These are phyloP conservation scores for Benthochromis sp. DNA, from an alignment of 2,113 vertebrate species.

Conservation along the genomic window DNA sequence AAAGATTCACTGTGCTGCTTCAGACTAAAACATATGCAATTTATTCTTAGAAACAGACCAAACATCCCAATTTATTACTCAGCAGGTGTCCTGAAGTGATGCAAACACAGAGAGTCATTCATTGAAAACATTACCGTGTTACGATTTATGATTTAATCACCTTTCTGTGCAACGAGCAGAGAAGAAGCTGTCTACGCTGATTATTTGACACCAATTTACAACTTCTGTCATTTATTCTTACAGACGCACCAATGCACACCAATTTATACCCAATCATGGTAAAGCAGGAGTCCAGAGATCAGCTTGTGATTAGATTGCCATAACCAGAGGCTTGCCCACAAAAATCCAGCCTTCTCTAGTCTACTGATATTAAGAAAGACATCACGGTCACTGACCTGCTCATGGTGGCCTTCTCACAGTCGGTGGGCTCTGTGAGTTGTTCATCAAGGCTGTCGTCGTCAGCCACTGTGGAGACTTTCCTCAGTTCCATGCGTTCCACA, in stretches of 20 bases:
- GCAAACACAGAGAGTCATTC: neutral
- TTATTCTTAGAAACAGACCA: neutral
- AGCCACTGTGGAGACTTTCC: constrained; percentile 79
- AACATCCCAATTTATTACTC: neutral
- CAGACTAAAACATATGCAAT: neutral
- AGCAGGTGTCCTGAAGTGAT: neutral
- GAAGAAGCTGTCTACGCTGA: neutral
- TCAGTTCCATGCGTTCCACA: constrained; percentile 89
- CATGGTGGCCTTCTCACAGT: constrained; percentile 79
- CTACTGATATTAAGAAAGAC: neutral
- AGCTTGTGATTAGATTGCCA: neutral
- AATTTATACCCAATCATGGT: neutral
- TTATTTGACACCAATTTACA: neutral
- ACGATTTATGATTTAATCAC: neutral
- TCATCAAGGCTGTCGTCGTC: constrained; percentile 86
- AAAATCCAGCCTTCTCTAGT: neutral
- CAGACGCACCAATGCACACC: neutral
- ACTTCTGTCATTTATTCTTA: neutral
- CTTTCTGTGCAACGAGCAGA: neutral
- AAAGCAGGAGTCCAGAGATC: neutral
- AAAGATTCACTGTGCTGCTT: neutral
- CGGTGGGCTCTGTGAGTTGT: constrained; percentile 66
- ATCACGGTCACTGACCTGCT: constrained; percentile 69
- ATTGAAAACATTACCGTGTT: neutral
- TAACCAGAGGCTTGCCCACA: neutral